Evolutionary conservation across 2,888 invertebrate species (phyloP), one percentile per base, ranked within the genome.

Genomic region (Sesia apiformis): DNA sequence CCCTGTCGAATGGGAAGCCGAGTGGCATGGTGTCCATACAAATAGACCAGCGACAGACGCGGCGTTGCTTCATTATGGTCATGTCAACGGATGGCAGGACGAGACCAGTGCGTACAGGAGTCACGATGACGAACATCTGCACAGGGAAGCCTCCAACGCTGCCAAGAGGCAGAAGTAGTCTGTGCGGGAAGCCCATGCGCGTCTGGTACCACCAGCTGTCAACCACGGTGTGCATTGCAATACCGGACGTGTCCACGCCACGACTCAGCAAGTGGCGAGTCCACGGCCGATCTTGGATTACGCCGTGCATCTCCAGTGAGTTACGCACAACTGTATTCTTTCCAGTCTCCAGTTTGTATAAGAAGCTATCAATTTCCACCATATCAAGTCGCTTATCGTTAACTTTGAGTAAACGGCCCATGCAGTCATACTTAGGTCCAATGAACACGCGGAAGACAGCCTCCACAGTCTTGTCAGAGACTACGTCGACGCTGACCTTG

Each of bases 1-100:
- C 84, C 61, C 94, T 92, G 79, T 96, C 94, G 86, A 95, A 93
- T 63, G 95, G 95, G 90, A 92, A 96, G 57, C 94, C 94, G 63
- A 93, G 87, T 2, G 94, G 91, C 74, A 91, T 90, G 52, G 86
- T 90, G 78, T 95, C 94, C 60, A 92, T 78, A 60, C 87, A 89
- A 4, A 78, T 84, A 66, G 91, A 74, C 74, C 90, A 92, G 69
- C 87, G 87, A 63, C 91, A 91, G 58, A 90, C 79, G 62, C 85
- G 90, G 57, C 91, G 87, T 53, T 87, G 82, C 71, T 90, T 89
- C 76, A 85, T 85, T 57, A 81, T 74, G 61, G 76, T 81, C 61
- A 86, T 76, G 68, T 90, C 90, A 52, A 91, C 75, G 50, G 59
- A 70, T 7, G 84, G 81, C 50, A 90, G 78, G 3, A 88, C 73